Evolutionary conservation across 2,113 vertebrate species (phyloP), one percentile per base, ranked within the genome.

Genomic region (Myocastor coypus): DNA sequence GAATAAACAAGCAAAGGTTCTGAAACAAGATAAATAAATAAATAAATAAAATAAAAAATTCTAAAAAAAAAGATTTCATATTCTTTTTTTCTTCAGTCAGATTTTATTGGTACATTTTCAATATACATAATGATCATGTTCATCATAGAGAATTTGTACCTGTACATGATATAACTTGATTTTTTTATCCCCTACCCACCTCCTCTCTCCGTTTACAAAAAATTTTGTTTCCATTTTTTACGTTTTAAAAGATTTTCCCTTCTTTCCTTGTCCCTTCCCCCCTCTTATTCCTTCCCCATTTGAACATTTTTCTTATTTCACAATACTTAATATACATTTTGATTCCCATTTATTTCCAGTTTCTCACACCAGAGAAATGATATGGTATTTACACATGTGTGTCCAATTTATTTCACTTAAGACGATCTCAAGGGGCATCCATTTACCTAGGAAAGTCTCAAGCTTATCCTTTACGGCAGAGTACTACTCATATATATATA

Each of bases 61-160:
- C n/a, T n/a, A n/a, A n/a, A n/a, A n/a, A 22, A 89, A 95, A 37
- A 93, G 28, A 92, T 42, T 66, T 68, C 19, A 92, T 95, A 77
- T 63, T 68, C 24, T 3, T 93, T n/a, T 69, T n/a, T 69, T 69
- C 68, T 69, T 69, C 68, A 37, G 8, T 69, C 34, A 69, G 17
- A 8, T 69, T 69, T 69, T 69, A 69, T n/a, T 69, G 68, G 66
- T 68, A 68, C 14, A 69, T 69, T 69, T 69, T 69, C n/a, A 17
- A 37, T 69, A 69, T 69, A n/a, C 7, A 6, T 69, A 69, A 69
- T 37, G 34, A 37, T 69, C 34, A 69, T 5, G 19, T n/a, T 69
- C 66, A 69, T n/a, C 68, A 37, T 69, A 69, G 68, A 69, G 66
- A 69, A 69, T n/a, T 69, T n/a, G 66, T 69, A 69, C 66, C 63